Conservation (phyloP, 2,113 vertebrate genomes). For the Laterallus jamaicensis region DNA sequence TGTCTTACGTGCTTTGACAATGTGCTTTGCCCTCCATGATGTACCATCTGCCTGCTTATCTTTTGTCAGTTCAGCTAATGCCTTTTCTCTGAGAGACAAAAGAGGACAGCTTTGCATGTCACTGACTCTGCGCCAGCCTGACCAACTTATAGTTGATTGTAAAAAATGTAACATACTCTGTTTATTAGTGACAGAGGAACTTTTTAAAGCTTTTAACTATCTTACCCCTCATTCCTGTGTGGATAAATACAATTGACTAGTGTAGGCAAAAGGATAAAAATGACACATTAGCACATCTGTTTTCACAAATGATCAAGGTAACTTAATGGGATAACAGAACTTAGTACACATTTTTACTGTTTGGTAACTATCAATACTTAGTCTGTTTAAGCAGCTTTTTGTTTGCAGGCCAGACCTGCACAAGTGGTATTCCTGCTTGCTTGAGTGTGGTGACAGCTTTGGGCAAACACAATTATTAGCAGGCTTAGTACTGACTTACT, state of each 20-base stretch:
- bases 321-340: neutral
- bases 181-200: neutral
- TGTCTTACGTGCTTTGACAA: neutral
- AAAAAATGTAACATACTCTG: neutral
- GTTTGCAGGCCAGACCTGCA: neutral
- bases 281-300: neutral
- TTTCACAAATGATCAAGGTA: neutral
- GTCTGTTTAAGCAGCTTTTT: neutral
- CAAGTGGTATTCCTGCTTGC: neutral
- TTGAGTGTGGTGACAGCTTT: neutral
- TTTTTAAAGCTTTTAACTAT: neutral
- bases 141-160: neutral
- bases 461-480: neutral
- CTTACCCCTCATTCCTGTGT: neutral
- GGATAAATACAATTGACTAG: neutral
- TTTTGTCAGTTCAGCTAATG: slow-evolving; percentile 24
- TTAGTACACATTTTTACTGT: neutral
- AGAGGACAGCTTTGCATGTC: slow-evolving; percentile 12
- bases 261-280: neutral
- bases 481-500: neutral
- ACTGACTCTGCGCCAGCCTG: neutral
- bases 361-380: neutral
- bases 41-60: slow-evolving; percentile 47
- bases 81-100: neutral
- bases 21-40: neutral